Percentiles rank a stretch among this genome's conserved stretches.
These are phyloP conservation scores for Bovichtus diacanthus DNA, from an alignment of 2,797 vertebrate genomes.

Conservation along the genomic window DNA sequence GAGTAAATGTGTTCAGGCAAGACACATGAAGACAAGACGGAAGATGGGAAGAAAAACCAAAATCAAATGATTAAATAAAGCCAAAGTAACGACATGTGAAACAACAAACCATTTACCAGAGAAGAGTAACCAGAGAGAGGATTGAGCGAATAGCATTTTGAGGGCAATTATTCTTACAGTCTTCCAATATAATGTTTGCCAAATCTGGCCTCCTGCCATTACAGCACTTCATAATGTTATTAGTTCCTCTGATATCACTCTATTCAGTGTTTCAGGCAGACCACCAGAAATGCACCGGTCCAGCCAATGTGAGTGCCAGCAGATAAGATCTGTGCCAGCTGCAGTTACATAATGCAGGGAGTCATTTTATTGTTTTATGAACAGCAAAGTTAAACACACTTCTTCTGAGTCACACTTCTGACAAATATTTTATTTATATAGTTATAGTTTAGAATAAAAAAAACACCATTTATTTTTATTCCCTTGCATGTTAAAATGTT, in stretches of 20 bases:
- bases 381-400: slow-evolving; percentile 8
- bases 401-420: neutral
- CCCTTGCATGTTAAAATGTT: neutral
- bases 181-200: neutral
- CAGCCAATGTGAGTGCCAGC: neutral
- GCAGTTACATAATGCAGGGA: slow-evolving; percentile 28
- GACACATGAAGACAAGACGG: slow-evolving; percentile 26
- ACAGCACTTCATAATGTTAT: slow-evolving; percentile 22
- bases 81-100: slow-evolving; percentile 28
- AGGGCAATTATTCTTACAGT: slow-evolving; percentile 10
- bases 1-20: slow-evolving; percentile 10
- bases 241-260: slow-evolving; percentile 10
- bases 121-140: slow-evolving; percentile 22
- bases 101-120: slow-evolving; percentile 35
- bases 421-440: neutral
- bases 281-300: slow-evolving; percentile 24
- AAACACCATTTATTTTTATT: too few relatives aligned
- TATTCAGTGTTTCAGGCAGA: slow-evolving; percentile 23
- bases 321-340: slow-evolving; percentile 25
- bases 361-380: slow-evolving; percentile 29
- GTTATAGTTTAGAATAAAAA: too few relatives aligned
- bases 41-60: slow-evolving; percentile 30
- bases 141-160: slow-evolving; percentile 5
- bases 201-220: slow-evolving; percentile 3
- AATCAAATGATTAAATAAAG: slow-evolving; percentile 51